Conservation (phyloP, 1,140 invertebrate species). For the Carcinoscorpius rotundicauda region DNA sequence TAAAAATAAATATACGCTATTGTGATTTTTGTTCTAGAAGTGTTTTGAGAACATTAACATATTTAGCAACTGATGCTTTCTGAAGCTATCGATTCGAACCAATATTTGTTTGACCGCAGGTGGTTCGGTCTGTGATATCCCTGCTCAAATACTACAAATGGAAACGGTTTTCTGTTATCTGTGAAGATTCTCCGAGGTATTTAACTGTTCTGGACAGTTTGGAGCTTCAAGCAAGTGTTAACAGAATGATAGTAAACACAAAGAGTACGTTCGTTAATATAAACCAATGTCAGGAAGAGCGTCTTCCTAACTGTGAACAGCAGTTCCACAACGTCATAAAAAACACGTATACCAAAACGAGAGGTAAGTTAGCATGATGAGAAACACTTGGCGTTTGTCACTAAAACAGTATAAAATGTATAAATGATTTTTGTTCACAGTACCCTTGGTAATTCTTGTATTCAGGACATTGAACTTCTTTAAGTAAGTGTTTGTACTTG, state of each 20-base stretch:
- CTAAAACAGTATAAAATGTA: too few relatives aligned
- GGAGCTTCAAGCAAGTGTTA: not conserved
- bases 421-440: too few relatives aligned
- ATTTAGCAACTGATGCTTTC: too few relatives aligned
- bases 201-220: constrained; percentile 42
- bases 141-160: constrained; percentile 79
- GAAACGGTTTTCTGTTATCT: constrained; percentile 87
- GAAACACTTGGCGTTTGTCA: too few relatives aligned
- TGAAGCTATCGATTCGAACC: too few relatives aligned
- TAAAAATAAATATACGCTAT: not conserved
- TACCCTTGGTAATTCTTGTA: too few relatives aligned
- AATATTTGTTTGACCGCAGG: constrained; percentile 39
- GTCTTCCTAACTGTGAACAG: too few relatives aligned
- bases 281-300: not conserved
- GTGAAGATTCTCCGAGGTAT: constrained; percentile 55
- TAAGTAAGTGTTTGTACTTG: too few relatives aligned
- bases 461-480: too few relatives aligned
- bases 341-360: constrained; percentile 2
- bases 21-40: too few relatives aligned
- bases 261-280: not conserved
- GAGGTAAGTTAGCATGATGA: constrained; percentile 9
- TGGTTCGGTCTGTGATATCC: constrained; percentile 84
- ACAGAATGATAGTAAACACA: not conserved
- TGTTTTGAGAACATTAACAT: too few relatives aligned
- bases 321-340: constrained; percentile 9